Base-by-base conservation (phyloP, 2,888 invertebrate species). In the Liposcelis brunnea region DNA sequence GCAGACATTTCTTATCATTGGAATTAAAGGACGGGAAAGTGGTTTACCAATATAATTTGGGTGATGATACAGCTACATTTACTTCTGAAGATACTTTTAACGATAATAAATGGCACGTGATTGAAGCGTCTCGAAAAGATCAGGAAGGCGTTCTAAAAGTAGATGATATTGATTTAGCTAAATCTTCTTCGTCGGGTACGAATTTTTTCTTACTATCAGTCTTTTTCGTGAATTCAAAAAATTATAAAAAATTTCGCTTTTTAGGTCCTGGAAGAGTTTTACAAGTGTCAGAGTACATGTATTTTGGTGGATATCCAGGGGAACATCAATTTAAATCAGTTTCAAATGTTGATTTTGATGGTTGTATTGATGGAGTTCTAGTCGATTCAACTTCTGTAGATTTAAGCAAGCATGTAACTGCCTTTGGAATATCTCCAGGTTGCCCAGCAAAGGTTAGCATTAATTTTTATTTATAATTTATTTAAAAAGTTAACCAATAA, bases 91-190 rank as follows among this genome's bases (percentile, higher is more conserved):
- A 59, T 42, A 68, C 66, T 0, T 90, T 81, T 62, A 93, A 94
- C 59, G 90, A 97, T 59, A 93, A 91, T 32, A 65, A 78, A 51
- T 94, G 93, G 94, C 95, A 97, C 63, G 74, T 69, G 14, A 67
- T 97, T 0, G 78, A 80, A 45, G 87, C 84, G 0, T 73, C 72
- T 5, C 70, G 91, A 8, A 69, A 73, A 8, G 73, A 74, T 14
- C 70, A 70, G 18, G 69, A 71, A 19, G 86, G 81, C 1, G 67
- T 69, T 48, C 61, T 87, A 1, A 71, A 68, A 50, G 75, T 93
- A 1, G 84, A 85, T 55, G 69, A 72, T 12, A 68, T 58, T 4
- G 53, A 59, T 2, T 55, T 65, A 1, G 61, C 55, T 55, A 56
- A 69, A n/a, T n/a, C n/a, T n/a, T n/a, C n/a, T n/a, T n/a, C n/a